phyloP scores from a whole-genome alignment of 1,140 invertebrate genomes.

The Euura lappo region DNA sequence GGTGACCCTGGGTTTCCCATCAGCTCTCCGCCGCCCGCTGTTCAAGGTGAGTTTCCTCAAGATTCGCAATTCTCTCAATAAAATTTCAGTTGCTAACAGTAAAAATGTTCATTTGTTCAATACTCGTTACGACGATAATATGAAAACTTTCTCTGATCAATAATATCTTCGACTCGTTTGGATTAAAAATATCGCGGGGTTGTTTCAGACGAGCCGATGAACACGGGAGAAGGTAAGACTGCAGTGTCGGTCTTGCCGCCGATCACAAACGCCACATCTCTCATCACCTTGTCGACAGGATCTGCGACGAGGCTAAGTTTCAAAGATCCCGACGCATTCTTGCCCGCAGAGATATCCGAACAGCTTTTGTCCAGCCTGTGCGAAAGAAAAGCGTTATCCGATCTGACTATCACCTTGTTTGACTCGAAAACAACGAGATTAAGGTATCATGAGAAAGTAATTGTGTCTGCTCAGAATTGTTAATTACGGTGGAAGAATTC shows the following conservation, averaged over 20 bases:
- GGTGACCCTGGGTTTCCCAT: conserved; percentile 35
- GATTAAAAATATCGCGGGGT: background rate
- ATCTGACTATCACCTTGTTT: conserved; percentile 72
- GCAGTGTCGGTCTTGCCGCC: conserved; percentile 30
- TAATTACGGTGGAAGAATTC: too few species aligned
- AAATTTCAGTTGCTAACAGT: background rate
- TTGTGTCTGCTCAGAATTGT: too few species aligned
- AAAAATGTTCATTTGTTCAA: background rate
- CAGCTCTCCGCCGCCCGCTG: conserved; percentile 13
- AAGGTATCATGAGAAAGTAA: conserved; percentile 38
- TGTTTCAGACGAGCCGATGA: conserved; percentile 32
- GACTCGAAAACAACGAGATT: conserved; percentile 69
- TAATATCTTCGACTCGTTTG: too few species aligned
- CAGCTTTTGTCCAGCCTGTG: conserved; percentile 68
- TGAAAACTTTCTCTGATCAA: too few species aligned
- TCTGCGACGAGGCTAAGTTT: conserved; percentile 62
- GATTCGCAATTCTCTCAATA: background rate
- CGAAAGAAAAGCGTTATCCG: conserved; percentile 69
- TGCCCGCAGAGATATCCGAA: conserved; percentile 74
- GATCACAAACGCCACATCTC: conserved; percentile 34
- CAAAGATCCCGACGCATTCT: conserved; percentile 69
- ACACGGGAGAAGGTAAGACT: conserved; percentile 26
- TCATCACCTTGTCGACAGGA: conserved; percentile 35
- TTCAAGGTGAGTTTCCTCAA: conserved; percentile 15
- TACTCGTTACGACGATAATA: too few species aligned